Evolutionary conservation across 2,797 vertebrate species (phyloP), one percentile per base, ranked within the genome.

Genomic region (Galaxias olidus): DNA sequence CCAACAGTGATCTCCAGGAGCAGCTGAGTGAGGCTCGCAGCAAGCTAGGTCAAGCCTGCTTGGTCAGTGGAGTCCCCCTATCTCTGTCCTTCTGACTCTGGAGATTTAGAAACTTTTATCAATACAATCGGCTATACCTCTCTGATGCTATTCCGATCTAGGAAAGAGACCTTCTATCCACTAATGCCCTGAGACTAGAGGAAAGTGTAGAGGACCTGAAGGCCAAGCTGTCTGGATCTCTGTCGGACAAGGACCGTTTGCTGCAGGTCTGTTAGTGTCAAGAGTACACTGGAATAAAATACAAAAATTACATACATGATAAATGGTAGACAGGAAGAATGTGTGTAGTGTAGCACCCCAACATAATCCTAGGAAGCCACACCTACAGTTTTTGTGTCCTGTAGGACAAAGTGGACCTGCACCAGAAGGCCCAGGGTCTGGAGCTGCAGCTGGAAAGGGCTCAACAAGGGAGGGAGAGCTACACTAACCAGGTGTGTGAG

Each of bases 91-190:
- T 30, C 30, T 30, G 30, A 3, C 30, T 30, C 30, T 6, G 30
- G 30, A 30, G 30, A 6, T 30, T 6, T 30, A 30, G 30, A 30
- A 30, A 30, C 30, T 2, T 30, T 30, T 30, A 30, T 6, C 30
- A 30, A n/a, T n/a, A n/a, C 14, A 18, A 0, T 66, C 18, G 63
- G 14, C 56, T 14, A 15, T 53, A 40, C 53, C 20, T 14, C 10
- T 59, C n/a, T 11, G 30, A 30, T 30, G 20, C n/a, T 55, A 59
- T 8, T 12, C 66, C 45, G 65, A 13, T 8, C 50, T 69, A 94
- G 93, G 91, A 93, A 69, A 92, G 90, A 68, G 89, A 90, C 2
- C 68, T 86, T 17, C 71, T 92, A 58, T 88, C 86, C 1, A 85
- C 88, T 60, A 87, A 92, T 66, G 78, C 81, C 30, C 44, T 83